Percentiles rank a stretch among this genome's conserved stretches.
These are phyloP conservation scores for Ceratosolen solmsi DNA, from an alignment of 1,140 invertebrate genomes.

Conservation along the genomic window DNA sequence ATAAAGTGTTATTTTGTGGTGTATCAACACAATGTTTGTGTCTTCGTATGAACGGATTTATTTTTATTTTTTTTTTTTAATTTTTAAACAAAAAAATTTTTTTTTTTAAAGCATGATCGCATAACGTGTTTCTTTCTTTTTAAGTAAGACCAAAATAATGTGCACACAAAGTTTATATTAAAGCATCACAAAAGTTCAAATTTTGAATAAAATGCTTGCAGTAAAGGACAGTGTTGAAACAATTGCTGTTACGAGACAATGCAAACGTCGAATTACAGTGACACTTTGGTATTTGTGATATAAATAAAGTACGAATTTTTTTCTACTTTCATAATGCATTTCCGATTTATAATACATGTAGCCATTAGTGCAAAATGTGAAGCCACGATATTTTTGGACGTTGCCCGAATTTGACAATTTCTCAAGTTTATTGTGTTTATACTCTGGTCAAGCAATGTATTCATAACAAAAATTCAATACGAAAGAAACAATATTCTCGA, in stretches of 20 bases:
- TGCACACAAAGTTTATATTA: conserved; percentile 31
- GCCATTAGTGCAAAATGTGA: conserved; percentile 5
- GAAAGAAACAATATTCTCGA: conserved; percentile 39
- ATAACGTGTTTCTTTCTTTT: conserved; percentile 41
- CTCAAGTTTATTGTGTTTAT: conserved; percentile 38
- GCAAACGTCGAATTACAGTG: conserved; percentile 40
- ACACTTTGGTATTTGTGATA: conserved; percentile 29
- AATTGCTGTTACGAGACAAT: conserved; percentile 17
- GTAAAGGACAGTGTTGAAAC: conserved; percentile 16
- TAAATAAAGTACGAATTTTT: conserved; percentile 34
- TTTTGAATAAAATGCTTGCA: conserved; percentile 28
- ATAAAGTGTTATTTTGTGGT: conserved; percentile 37
- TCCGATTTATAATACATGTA: conserved; percentile 7
- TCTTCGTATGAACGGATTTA: conserved; percentile 36
- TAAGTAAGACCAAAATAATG: conserved; percentile 30
- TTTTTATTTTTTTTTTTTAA: conserved; percentile 37
- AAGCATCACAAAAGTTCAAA: conserved; percentile 39
- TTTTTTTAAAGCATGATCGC: conserved; percentile 36
- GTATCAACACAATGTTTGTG: conserved; percentile 46
- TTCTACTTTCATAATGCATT: conserved; percentile 37
- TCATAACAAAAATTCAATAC: conserved; percentile 38
- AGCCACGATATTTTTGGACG: conserved; percentile 15
- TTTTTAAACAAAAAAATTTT: no score
- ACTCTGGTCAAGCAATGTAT: conserved; percentile 40
- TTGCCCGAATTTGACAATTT: neutral